Conservation (phyloP, 2,797 vertebrate genomes). For the Aratinga solstitialis region DNA sequence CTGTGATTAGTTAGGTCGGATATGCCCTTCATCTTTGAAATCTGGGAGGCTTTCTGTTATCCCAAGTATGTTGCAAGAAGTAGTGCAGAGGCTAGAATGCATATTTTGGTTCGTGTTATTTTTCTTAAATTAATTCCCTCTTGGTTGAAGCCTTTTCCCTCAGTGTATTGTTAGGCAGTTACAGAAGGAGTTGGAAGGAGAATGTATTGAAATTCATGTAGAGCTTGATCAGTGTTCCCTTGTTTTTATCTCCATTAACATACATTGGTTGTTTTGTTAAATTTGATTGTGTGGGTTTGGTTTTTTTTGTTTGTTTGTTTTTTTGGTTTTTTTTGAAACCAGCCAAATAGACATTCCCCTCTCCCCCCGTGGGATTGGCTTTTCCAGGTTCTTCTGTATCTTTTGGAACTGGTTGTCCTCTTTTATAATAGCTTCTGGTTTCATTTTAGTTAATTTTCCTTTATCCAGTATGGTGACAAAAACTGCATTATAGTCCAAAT, state of each 20-base stretch:
- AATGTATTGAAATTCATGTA: accelerated
- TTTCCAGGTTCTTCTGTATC: background rate
- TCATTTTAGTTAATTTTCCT: background rate
- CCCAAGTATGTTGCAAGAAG: background rate
- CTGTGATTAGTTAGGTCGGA: background rate
- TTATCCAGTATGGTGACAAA: background rate
- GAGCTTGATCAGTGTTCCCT: background rate
- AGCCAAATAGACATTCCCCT: background rate
- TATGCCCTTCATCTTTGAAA: background rate
- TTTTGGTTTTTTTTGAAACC: background rate
- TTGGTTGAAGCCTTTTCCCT: background rate
- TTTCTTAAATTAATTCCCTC: background rate
- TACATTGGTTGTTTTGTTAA: background rate
- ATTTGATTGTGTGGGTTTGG: background rate
- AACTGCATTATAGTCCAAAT: background rate
- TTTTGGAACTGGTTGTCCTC: background rate
- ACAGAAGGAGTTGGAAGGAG: background rate
- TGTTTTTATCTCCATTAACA: background rate
- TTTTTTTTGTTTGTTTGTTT: background rate
- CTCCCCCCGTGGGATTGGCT: accelerated
- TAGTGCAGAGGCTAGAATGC: background rate
- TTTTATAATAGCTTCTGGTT: background rate
- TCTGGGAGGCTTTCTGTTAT: background rate
- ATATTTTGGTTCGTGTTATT: background rate
- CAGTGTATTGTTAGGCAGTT: background rate